Evolutionary conservation across 2,113 vertebrate genomes (phyloP).

Genomic region (Egretta garzetta): DNA sequence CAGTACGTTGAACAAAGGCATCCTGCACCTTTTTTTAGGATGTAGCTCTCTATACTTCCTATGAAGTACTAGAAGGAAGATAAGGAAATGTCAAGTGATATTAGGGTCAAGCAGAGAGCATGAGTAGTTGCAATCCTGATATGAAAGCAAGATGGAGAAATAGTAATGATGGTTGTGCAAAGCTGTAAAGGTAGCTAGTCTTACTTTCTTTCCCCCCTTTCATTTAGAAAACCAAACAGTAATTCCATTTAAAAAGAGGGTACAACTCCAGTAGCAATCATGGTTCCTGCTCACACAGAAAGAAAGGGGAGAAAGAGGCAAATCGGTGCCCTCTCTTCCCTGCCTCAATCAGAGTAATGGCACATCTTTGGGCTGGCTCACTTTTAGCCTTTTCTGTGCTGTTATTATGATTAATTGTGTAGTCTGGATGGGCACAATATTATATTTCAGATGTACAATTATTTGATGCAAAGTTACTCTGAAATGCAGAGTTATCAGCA

Average conservation of each 20-base stretch:
- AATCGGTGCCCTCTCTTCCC: not conserved
- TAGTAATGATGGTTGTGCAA: not conserved
- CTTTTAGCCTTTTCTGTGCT: not conserved
- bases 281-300: not conserved
- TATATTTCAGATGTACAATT: not conserved
- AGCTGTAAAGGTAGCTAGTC: not conserved
- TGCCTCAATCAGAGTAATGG: not conserved
- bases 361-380: not conserved
- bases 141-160: not conserved
- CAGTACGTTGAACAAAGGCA: not conserved
- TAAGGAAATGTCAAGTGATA: not conserved
- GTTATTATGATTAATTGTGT: not conserved
- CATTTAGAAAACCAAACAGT: not conserved
- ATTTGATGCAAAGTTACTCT: not conserved
- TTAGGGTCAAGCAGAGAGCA: not conserved
- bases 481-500: not conserved
- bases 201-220: not conserved
- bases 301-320: fast-evolving
- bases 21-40: not conserved
- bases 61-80: not conserved
- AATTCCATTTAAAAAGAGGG: not conserved
- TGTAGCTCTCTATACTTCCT: not conserved
- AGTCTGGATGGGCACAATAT: not conserved
- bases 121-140: not conserved
- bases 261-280: not conserved